Evolutionary conservation across 2,888 invertebrate genomes (phyloP), one percentile per base, ranked within the genome.

Genomic region (Noctua pronuba): DNA sequence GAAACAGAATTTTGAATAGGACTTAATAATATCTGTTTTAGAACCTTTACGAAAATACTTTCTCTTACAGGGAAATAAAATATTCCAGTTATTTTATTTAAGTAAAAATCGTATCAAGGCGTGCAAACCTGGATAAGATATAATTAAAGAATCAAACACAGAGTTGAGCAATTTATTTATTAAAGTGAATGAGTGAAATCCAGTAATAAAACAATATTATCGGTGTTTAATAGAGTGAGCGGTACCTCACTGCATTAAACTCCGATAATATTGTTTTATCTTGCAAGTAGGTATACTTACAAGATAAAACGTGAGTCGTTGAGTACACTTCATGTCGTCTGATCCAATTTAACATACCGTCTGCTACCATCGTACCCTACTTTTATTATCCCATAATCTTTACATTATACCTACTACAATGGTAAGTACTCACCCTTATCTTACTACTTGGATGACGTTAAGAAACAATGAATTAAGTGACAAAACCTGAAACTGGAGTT

Each of bases 321-420:
- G 58, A 67, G 55, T 64, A 71, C 44, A 52, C 38, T 68, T 67
- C 49, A 74, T 64, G 52, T 79, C 58, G 46, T 83, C n/a, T 44
- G 46, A 66, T 65, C 35, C 21, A 70, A 69, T 78, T 83, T 31
- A 73, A 70, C 46, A 28, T 73, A 52, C 68, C 31, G 35, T 68
- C 55, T 58, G 65, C 62, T 62, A 72, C 65, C 64, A 21, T 3
- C 49, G 44, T 41, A 67, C 44, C 67, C 38, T 65, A 52, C n/a
- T 79, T 82, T 79, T 75, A 79, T 28, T 60, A 75, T 49, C 52
- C 75, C 69, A 83, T 82, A 72, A 83, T 72, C 64, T 84, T 79
- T 31, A 74, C 58, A 58, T 66, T 69, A 49, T 68, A 75, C 35
- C 52, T 75, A 52, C 46, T 73, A 83, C 67, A 75, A 74, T 31